Percentiles rank a stretch among this genome's conserved stretches.
Evolutionary conservation across 2,797 vertebrate genomes (phyloP).

Genomic region (Lerista edwardsae): DNA sequence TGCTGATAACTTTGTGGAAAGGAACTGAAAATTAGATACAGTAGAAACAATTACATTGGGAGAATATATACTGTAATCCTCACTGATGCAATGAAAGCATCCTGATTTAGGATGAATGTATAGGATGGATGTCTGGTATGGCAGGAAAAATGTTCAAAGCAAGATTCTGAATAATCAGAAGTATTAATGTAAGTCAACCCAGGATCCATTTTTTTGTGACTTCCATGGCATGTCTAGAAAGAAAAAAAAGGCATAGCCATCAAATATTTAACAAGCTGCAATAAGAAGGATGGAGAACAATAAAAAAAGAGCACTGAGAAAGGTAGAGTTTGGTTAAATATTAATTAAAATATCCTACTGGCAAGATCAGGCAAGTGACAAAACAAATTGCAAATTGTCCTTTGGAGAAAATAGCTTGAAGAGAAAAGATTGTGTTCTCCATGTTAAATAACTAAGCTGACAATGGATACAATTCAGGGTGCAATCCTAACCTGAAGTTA

Average conservation of each 20-base stretch:
- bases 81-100: not conserved
- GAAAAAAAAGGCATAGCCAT: not conserved
- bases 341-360: constrained; percentile 39
- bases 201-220: not conserved
- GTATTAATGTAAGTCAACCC: not conserved
- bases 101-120: not conserved
- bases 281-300: constrained; percentile 17
- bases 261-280: constrained; percentile 34
- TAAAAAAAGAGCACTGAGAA: not conserved
- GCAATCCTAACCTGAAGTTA: no score
- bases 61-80: not conserved
- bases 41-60: not conserved
- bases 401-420: constrained; percentile 22
- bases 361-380: constrained; percentile 29
- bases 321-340: constrained; percentile 31
- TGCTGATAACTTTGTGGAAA: not conserved
- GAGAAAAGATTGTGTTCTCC: constrained; percentile 9
- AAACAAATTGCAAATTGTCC: constrained; percentile 22
- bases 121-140: not conserved
- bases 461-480: constrained; percentile 15
- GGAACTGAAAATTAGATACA: not conserved
- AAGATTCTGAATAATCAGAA: constrained; percentile 8
- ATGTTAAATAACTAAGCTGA: constrained; percentile 33
- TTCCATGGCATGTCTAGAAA: not conserved
- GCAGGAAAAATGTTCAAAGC: constrained; percentile 1